Conservation (phyloP, 1,140 invertebrate genomes). For the Chelonus insularis region DNA sequence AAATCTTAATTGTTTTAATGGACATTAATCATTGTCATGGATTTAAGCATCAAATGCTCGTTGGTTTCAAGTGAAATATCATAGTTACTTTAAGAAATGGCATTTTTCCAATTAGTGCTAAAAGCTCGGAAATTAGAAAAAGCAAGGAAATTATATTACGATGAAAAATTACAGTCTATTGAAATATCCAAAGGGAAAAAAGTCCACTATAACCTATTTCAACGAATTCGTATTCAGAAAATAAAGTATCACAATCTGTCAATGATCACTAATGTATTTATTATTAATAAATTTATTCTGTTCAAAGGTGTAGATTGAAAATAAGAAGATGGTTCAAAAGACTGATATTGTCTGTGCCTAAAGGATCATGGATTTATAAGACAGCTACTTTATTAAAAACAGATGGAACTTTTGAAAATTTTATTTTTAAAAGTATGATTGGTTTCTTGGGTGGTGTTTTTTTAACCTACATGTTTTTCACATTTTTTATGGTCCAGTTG, state of each 20-base stretch:
- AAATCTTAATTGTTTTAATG: no score
- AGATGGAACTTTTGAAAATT: slow-evolving; percentile 65
- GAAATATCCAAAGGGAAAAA: slow-evolving; percentile 48
- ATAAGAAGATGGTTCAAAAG: slow-evolving; percentile 40
- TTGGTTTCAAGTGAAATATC: no score
- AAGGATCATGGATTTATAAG: slow-evolving; percentile 50
- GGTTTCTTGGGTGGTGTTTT: slow-evolving; percentile 66
- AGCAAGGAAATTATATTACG: slow-evolving; percentile 52
- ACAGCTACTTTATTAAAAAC: slow-evolving; percentile 57
- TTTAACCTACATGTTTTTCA: slow-evolving; percentile 67
- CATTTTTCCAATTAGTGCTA: slow-evolving; percentile 52
- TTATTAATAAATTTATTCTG: slow-evolving; percentile 11
- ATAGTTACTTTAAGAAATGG: no score
- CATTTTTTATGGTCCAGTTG: slow-evolving; percentile 68
- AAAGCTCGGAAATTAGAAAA: slow-evolving; percentile 58
- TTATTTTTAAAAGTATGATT: slow-evolving; percentile 63
- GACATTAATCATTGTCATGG: no score
- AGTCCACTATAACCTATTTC: slow-evolving; percentile 48
- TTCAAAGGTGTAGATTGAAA: slow-evolving; percentile 42
- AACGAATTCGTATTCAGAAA: slow-evolving; percentile 53
- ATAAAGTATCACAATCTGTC: no score
- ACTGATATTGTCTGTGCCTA: slow-evolving; percentile 7
- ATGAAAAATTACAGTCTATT: slow-evolving; percentile 61
- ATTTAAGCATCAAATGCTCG: no score
- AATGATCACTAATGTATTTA: background rate